Conservation (phyloP, 2,888 invertebrate species). For the Calameuta idolon region DNA sequence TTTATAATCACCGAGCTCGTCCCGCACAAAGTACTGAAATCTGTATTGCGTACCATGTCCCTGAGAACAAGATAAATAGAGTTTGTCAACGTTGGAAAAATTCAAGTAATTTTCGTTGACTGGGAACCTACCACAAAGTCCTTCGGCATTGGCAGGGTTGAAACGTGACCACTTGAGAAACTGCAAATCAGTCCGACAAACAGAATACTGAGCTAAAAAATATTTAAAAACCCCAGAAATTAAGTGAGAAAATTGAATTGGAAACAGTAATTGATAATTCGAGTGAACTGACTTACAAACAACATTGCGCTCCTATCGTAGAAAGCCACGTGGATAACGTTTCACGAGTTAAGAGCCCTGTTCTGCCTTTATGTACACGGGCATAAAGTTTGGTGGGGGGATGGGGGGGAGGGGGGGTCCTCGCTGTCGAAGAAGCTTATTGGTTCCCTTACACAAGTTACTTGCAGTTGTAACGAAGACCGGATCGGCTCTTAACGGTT, state of each 20-base stretch:
- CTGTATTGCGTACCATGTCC: conserved; percentile 19
- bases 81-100: background rate
- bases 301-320: conserved; percentile 10
- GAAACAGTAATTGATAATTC: background rate
- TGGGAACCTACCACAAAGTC: conserved; percentile 13
- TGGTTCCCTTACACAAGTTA: background rate
- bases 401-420: too few species aligned
- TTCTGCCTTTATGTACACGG: background rate
- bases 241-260: background rate
- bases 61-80: conserved; percentile 5
- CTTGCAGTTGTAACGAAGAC: background rate
- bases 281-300: conserved; percentile 13
- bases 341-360: background rate
- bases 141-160: conserved; percentile 5
- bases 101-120: background rate
- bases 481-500: background rate
- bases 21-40: conserved; percentile 39
- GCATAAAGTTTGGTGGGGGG: background rate
- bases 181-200: conserved; percentile 12
- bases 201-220: conserved; percentile 1
- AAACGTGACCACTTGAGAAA: conserved; percentile 8
- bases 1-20: conserved; percentile 41
- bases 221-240: background rate
- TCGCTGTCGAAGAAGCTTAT: background rate
- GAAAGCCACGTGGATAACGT: background rate